Percentiles rank a stretch among this genome's conserved stretches.
Evolutionary conservation across 2,888 invertebrate genomes (phyloP).

Genomic region (Dyspetes luteomarginatus): DNA sequence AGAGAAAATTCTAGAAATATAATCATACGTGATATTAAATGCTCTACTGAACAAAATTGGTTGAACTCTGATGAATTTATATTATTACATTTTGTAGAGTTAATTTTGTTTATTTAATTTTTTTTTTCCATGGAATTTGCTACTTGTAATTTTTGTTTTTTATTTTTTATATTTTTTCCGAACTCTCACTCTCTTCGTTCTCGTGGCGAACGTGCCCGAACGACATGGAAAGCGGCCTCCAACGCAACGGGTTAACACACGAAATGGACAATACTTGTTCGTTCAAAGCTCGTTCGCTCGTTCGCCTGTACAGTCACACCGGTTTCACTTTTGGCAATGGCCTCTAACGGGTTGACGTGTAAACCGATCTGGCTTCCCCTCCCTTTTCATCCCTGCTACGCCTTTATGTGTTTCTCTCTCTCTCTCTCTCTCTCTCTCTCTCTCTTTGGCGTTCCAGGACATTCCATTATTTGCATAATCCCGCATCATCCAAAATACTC

Average conservation of each 20-base stretch:
- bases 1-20: conserved; percentile 51
- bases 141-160: neutral
- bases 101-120: conserved; percentile 20
- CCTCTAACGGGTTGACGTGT: conserved; percentile 74
- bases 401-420: neutral
- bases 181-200: conserved; percentile 8
- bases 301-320: conserved; percentile 68
- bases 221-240: conserved; percentile 76
- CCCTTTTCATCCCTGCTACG: neutral
- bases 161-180: neutral
- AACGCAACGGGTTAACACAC: conserved; percentile 69
- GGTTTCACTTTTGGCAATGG: conserved; percentile 83
- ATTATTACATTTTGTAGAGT: conserved; percentile 1
- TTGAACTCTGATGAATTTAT: neutral
- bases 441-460: conserved; percentile 13
- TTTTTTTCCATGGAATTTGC: conserved; percentile 2
- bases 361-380: conserved; percentile 22
- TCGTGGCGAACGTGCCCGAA: conserved; percentile 50
- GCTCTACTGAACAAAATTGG: neutral
- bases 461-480: conserved; percentile 54
- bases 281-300: conserved; percentile 12
- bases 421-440: neutral
- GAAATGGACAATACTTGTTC: conserved; percentile 72
- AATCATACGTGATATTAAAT: conserved; percentile 39
- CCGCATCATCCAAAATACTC: conserved; percentile 14